These are phyloP conservation scores for Callipepla squamata DNA, from an alignment of 2,113 vertebrate genomes.

Conservation along the genomic window DNA sequence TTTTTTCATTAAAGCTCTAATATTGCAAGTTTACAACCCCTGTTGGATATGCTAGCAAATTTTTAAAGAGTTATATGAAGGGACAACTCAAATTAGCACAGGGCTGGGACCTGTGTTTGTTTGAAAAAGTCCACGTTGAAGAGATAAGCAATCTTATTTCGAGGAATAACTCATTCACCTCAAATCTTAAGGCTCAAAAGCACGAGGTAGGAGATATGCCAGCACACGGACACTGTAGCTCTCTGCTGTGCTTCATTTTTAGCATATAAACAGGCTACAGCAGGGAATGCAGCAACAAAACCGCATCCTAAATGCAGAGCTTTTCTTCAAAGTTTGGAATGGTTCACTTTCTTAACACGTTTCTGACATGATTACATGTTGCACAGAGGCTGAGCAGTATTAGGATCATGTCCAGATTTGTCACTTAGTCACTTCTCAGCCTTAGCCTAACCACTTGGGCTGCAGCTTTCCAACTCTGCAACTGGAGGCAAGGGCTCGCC, in stretches of 20 bases:
- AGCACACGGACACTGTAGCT: accelerated
- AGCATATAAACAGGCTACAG: not conserved
- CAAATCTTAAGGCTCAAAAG: not conserved
- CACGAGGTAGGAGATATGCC: not conserved
- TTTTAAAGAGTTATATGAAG: not conserved
- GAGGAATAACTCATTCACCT: not conserved
- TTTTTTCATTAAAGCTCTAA: not conserved
- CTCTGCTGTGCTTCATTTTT: not conserved
- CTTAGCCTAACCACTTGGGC: not conserved
- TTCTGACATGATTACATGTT: not conserved
- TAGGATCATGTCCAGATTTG: not conserved
- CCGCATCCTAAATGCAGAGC: not conserved
- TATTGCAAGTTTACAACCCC: not conserved
- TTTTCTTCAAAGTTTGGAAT: not conserved
- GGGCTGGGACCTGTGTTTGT: not conserved
- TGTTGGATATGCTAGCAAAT: not conserved
- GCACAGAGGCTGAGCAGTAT: not conserved
- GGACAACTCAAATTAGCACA: not conserved
- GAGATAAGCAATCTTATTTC: not conserved
- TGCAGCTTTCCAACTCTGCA: not conserved
- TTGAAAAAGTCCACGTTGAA: not conserved
- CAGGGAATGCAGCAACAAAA: not conserved
- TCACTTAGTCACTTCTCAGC: not conserved
- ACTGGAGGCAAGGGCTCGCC: not conserved
- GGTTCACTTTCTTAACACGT: not conserved